phyloP scores from a whole-genome alignment of 2,888 invertebrate genomes.

The Ganaspis brasiliensis region DNA sequence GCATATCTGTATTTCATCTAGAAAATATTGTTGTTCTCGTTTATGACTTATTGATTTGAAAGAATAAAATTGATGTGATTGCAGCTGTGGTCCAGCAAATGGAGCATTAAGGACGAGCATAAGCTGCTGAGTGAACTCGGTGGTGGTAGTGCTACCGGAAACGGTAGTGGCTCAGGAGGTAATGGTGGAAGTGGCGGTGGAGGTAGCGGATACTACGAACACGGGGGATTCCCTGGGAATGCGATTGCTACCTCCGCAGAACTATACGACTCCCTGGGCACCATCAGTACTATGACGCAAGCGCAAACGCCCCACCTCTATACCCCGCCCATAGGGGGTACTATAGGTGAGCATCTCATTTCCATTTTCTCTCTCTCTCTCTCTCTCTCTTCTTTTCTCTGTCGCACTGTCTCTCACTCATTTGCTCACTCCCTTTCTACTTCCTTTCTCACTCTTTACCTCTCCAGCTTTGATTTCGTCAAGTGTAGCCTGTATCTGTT shows the following conservation, averaged over 20 bases:
- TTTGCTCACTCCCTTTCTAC: slow-evolving; percentile 38
- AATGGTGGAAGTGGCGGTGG: slow-evolving; percentile 81
- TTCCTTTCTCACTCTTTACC: slow-evolving; percentile 54
- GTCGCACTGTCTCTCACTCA: slow-evolving; percentile 60
- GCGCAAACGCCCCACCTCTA: slow-evolving; percentile 88
- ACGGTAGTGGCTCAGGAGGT: slow-evolving; percentile 74
- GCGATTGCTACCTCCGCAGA: slow-evolving; percentile 82
- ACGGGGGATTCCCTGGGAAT: slow-evolving; percentile 79
- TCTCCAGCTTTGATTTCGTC: slow-evolving; percentile 62
- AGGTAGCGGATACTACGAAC: slow-evolving; percentile 79
- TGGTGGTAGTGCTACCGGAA: slow-evolving; percentile 82
- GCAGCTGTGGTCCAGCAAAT: slow-evolving; percentile 92
- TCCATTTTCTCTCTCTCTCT: slow-evolving; percentile 69
- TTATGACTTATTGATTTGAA: slow-evolving; percentile 20
- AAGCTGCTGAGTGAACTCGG: slow-evolving; percentile 92
- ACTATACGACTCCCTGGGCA: slow-evolving; percentile 87
- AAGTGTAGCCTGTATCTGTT: slow-evolving; percentile 70
- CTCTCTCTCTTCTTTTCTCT: slow-evolving; percentile 60
- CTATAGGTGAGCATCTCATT: slow-evolving; percentile 83
- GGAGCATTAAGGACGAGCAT: slow-evolving; percentile 96
- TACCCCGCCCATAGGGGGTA: slow-evolving; percentile 88
- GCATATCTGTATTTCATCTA: too few species aligned
- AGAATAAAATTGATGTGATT: slow-evolving; percentile 55
- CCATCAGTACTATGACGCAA: slow-evolving; percentile 88
- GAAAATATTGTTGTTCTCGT: neutral